Conservation (phyloP, 2,797 vertebrate genomes). For the Erpetoichthys calabaricus region DNA sequence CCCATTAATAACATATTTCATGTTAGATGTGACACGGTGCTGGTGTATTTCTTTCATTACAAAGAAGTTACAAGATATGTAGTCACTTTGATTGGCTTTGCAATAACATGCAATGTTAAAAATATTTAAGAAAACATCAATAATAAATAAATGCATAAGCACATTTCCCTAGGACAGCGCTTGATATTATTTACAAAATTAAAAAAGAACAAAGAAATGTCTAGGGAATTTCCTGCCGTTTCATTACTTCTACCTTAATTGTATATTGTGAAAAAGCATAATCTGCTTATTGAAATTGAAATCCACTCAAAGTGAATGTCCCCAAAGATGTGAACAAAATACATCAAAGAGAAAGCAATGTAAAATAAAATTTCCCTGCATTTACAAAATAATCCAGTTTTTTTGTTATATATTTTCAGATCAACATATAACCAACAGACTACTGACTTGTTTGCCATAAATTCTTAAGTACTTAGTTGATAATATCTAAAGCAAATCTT, state of each 20-base stretch:
- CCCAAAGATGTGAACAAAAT: slow-evolving; percentile 52
- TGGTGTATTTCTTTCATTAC: slow-evolving; percentile 9
- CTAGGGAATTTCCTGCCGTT: slow-evolving; percentile 73
- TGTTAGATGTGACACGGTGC: slow-evolving; percentile 25
- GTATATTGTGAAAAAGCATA: slow-evolving; percentile 62
- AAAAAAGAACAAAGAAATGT: slow-evolving; percentile 64
- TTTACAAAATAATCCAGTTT: slow-evolving; percentile 31
- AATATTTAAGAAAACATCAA: slow-evolving; percentile 69
- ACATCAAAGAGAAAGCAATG: no score
- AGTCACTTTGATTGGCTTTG: slow-evolving; percentile 61
- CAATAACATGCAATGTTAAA: slow-evolving; percentile 83
- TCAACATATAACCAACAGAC: no score
- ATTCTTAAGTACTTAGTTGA: no score
- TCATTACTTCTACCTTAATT: slow-evolving; percentile 71
- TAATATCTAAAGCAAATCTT: no score
- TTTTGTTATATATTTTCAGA: no score
- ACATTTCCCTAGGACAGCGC: slow-evolving; percentile 59
- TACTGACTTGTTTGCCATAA: no score
- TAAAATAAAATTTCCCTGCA: slow-evolving; percentile 43
- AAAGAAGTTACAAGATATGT: slow-evolving; percentile 19
- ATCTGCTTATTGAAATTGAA: slow-evolving; percentile 81
- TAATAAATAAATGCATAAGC: slow-evolving; percentile 91
- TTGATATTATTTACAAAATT: slow-evolving; percentile 89
- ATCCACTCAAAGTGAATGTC: slow-evolving; percentile 68
- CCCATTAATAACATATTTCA: slow-evolving; percentile 33